These are phyloP conservation scores for Emmelina monodactyla DNA, from an alignment of 2,888 invertebrate species.

Conservation along the genomic window DNA sequence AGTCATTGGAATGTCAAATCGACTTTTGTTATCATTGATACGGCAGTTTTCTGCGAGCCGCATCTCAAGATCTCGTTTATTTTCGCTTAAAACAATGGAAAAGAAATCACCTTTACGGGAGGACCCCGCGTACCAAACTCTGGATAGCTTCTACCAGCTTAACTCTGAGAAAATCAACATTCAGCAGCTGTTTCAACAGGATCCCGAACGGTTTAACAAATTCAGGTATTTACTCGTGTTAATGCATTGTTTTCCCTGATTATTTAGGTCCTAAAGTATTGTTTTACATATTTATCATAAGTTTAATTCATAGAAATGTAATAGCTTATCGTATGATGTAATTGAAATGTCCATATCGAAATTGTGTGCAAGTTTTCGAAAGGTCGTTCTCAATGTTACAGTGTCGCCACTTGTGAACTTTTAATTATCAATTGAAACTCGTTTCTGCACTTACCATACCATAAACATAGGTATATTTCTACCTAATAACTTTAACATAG, in stretches of 20 bases:
- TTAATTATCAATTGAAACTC: too few species aligned
- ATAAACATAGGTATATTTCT: too few species aligned
- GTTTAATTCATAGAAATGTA: too few species aligned
- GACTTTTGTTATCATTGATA: constrained; percentile 48
- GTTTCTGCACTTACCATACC: too few species aligned
- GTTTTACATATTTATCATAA: too few species aligned
- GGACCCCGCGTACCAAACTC: constrained; percentile 77
- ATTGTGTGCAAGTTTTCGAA: too few species aligned
- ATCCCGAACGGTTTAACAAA: constrained; percentile 84
- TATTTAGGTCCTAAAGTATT: neutral
- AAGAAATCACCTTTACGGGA: constrained; percentile 46
- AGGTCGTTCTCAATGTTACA: too few species aligned
- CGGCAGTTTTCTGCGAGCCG: constrained; percentile 25
- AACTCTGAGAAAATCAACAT: constrained; percentile 82
- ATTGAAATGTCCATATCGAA: too few species aligned
- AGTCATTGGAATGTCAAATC: constrained; percentile 58
- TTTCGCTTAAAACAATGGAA: constrained; percentile 41
- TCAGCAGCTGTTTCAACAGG: constrained; percentile 80
- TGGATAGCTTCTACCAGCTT: constrained; percentile 76
- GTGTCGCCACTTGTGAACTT: too few species aligned
- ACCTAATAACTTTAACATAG: too few species aligned
- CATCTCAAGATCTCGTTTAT: constrained; percentile 21
- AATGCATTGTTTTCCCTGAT: constrained; percentile 1
- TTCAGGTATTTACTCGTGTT: constrained; percentile 72
- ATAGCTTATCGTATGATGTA: too few species aligned